A percentile compares a stretch with the other conserved stretches of the same genome.
Conservation (phyloP, 2,113 vertebrate species). For the Hippocampus zosterae region DNA sequence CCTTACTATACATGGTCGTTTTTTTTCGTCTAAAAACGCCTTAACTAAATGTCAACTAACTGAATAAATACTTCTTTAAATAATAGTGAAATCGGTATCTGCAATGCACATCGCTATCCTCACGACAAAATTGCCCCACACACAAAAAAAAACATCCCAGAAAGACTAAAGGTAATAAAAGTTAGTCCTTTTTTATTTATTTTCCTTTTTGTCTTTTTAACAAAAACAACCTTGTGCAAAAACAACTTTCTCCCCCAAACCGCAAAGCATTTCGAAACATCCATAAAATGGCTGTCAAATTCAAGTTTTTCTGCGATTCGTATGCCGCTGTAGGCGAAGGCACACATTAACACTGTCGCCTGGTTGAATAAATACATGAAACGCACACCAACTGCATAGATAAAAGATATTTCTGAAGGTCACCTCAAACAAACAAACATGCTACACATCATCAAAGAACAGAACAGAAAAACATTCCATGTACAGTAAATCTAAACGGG, state of each 20-base stretch:
- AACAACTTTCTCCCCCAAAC: conserved; percentile 21
- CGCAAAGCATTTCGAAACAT: conserved; percentile 36
- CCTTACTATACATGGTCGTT: no score
- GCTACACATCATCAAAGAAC: conserved; percentile 18
- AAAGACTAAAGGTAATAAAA: conserved; percentile 9
- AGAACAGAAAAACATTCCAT: neutral
- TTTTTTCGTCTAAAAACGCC: no score
- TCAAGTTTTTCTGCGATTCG: conserved; percentile 55
- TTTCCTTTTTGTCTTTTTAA: conserved; percentile 43
- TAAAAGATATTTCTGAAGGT: conserved; percentile 34
- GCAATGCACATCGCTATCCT: neutral
- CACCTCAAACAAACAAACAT: neutral
- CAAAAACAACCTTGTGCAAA: conserved; percentile 52
- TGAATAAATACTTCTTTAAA: no score
- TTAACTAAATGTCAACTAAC: no score
- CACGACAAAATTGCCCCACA: neutral
- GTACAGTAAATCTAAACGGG: neutral
- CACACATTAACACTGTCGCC: conserved; percentile 18
- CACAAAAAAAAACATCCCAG: neutral
- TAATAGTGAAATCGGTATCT: neutral
- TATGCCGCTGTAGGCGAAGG: neutral
- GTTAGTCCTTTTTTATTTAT: conserved; percentile 41
- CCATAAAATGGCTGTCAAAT: conserved; percentile 52
- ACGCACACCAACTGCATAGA: conserved; percentile 45
- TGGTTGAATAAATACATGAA: conserved; percentile 12